Conservation (phyloP, 2,888 invertebrate species). For the Andrena fulva region DNA sequence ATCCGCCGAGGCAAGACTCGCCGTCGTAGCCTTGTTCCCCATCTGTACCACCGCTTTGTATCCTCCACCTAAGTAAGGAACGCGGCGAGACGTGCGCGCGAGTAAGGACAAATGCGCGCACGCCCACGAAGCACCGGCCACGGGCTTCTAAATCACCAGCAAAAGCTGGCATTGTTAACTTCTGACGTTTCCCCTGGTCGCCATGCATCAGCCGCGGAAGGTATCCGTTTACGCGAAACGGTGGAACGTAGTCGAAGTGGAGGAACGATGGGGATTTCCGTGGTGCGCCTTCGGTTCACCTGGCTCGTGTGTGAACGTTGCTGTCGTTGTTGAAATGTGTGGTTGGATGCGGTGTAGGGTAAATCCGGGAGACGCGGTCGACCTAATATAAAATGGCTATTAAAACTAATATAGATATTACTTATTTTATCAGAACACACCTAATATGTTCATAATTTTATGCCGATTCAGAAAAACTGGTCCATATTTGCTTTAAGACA, state of each 20-base stretch:
- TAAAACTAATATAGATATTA: no score
- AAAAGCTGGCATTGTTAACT: slow-evolving; percentile 67
- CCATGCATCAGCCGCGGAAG: slow-evolving; percentile 48
- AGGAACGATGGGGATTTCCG: slow-evolving; percentile 2
- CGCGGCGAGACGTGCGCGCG: slow-evolving; percentile 44
- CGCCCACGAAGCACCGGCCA: slow-evolving; percentile 60
- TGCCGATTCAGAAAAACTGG: no score
- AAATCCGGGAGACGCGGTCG: no score
- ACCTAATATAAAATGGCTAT: no score
- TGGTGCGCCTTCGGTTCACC: neutral
- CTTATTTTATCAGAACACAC: no score
- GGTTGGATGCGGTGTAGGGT: no score
- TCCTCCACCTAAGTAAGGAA: slow-evolving; percentile 30
- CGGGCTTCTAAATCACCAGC: slow-evolving; percentile 62
- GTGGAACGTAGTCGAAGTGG: slow-evolving; percentile 28
- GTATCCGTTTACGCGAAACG: slow-evolving; percentile 64
- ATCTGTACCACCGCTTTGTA: slow-evolving; percentile 51
- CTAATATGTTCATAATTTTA: no score
- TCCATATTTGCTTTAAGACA: no score
- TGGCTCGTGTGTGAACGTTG: no score
- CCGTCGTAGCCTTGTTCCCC: slow-evolving; percentile 43
- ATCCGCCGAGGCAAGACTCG: slow-evolving; percentile 28
- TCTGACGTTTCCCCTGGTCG: slow-evolving; percentile 63
- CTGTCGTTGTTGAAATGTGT: no score
- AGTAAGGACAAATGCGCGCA: slow-evolving; percentile 64